Evolutionary conservation across 2,113 vertebrate species (phyloP), one percentile per base, ranked within the genome.

Genomic region (Hippolais icterina): DNA sequence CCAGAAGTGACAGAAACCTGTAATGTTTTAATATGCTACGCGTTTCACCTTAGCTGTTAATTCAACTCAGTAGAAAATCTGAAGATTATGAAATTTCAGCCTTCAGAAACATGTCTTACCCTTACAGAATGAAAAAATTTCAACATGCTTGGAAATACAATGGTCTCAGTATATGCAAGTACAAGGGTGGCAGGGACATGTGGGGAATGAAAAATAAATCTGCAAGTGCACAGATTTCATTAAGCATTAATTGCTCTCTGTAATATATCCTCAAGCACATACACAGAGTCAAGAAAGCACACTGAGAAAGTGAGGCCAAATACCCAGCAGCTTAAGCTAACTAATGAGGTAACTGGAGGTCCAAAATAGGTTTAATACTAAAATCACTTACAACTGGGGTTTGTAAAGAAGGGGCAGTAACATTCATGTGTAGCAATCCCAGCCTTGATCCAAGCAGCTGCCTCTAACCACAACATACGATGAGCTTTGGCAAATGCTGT

Each of bases 101-200:
- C 49, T 49, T 72, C 49, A 85, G 57, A 89, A 80, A 44, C 2
- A 4, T 4, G 4, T 53, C 18, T 64, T 41, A 33, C 8, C 7
- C 20, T 57, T 60, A 39, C 54, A 19, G 11, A 74, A 78, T 5
- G 3, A 74, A 81, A 77, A 61, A 2, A 37, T 11, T 69, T 22
- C 22, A 25, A 7, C 2, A 2, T 29, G n/a, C 39, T 82, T 1
- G 0, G n/a, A 81, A 71, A 88, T 69, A 37, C 10, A 87, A 5
- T 37, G 25, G n/a, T 49, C n/a, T 91, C 2, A 0, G 24, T 28
- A 46, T 42, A 91, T 61, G 25, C 23, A 91, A 89, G 41, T 14
- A 33, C 5, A 49, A 64, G 6, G 8, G 10, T n/a, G 11, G 5
- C 11, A 19, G 18, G 22, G 3, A 21, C 2, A 3, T 2, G 5